Conservation (phyloP, 1,140 invertebrate species). For the Pseudomyrmex gracilis region DNA sequence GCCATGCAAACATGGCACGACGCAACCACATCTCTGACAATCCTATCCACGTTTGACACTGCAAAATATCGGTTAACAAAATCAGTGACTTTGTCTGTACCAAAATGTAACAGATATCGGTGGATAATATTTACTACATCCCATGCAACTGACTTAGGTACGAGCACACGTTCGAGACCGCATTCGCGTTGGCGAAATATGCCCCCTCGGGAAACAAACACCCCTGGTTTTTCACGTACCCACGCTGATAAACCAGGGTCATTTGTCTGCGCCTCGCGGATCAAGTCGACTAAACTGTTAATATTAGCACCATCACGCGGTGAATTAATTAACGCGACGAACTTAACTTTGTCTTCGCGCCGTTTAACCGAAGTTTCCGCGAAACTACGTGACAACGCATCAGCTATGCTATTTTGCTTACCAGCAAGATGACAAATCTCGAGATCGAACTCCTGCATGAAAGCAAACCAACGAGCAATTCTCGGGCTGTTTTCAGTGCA, state of each 20-base stretch:
- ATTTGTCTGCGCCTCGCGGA: too few relatives aligned
- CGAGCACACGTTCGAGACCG: not conserved
- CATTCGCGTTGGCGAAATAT: not conserved
- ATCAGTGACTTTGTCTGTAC: not conserved
- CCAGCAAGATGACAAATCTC: too few relatives aligned
- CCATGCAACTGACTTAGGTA: not conserved
- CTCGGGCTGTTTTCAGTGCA: too few relatives aligned
- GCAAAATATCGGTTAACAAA: not conserved
- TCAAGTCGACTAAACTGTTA: too few relatives aligned
- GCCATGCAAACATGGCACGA: not conserved
- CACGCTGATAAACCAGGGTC: fast-evolving
- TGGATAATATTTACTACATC: not conserved
- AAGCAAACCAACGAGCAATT: not conserved
- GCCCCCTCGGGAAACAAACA: not conserved
- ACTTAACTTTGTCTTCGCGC: too few relatives aligned
- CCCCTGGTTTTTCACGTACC: too few relatives aligned
- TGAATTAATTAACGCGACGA: too few relatives aligned
- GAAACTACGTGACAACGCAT: too few relatives aligned
- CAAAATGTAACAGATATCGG: not conserved
- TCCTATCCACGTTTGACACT: not conserved
- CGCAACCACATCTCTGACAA: not conserved
- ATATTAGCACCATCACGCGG: too few relatives aligned
- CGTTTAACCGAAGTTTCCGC: too few relatives aligned
- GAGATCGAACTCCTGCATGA: not conserved
- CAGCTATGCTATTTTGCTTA: too few relatives aligned